Conservation (phyloP, 2,888 invertebrate species). For the Agonopterix subpropinquella region DNA sequence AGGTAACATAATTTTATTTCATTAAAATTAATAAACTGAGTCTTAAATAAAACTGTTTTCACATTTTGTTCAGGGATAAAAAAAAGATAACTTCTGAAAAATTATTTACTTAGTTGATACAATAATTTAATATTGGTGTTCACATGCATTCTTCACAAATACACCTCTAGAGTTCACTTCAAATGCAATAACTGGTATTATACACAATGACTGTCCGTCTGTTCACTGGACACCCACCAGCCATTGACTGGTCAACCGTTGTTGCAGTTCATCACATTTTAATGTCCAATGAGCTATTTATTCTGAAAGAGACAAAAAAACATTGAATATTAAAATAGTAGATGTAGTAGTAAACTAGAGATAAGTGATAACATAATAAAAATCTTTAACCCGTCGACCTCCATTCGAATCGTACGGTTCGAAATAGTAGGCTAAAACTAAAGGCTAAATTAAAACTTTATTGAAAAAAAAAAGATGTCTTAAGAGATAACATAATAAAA, state of each 20-base stretch:
- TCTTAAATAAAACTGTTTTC: no score
- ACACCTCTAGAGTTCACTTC: conserved; percentile 1
- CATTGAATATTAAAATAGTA: no score
- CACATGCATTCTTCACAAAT: conserved; percentile 33
- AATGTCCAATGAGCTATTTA: conserved; percentile 21
- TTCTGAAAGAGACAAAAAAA: conserved; percentile 23
- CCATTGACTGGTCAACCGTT: neutral
- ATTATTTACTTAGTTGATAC: conserved; percentile 56
- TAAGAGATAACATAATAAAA: no score
- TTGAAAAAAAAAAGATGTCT: no score
- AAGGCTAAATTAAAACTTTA: no score
- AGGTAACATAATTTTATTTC: no score
- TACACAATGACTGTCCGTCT: neutral
- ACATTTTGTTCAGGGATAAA: conserved; percentile 8
- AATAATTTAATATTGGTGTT: conserved; percentile 54
- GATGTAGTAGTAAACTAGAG: no score
- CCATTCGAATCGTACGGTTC: no score
- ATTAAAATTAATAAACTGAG: no score
- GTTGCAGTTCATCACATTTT: conserved; percentile 4
- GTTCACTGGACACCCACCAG: neutral
- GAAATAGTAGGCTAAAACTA: no score
- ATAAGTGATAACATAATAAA: no score
- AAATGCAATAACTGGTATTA: conserved; percentile 9
- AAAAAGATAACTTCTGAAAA: conserved; percentile 29
- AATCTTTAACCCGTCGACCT: no score